Conservation (phyloP, 2,113 vertebrate genomes). For the Xenopus borealis region DNA sequence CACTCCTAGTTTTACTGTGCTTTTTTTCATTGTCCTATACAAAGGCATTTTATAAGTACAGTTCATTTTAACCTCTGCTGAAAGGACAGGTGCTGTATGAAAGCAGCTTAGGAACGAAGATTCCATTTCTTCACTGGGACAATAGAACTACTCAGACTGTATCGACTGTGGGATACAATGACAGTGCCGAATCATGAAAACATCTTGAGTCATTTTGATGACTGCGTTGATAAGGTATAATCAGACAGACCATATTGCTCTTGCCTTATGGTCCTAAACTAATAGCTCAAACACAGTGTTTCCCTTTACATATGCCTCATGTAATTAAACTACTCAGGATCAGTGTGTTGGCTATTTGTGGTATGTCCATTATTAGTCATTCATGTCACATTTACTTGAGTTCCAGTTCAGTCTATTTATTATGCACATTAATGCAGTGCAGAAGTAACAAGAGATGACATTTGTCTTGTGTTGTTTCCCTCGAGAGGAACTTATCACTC, state of each 20-base stretch:
- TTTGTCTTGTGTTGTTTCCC: slow-evolving; percentile 4
- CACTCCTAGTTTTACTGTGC: neutral
- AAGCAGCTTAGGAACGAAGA: slow-evolving; percentile 1
- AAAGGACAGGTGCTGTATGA: slow-evolving; percentile 5
- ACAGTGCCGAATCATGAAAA: neutral
- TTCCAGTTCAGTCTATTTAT: slow-evolving; percentile 31
- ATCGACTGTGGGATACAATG: neutral
- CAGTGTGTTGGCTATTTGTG: slow-evolving; percentile 21
- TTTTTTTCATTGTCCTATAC: slow-evolving; percentile 1
- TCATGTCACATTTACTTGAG: slow-evolving; percentile 21
- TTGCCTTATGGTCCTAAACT: slow-evolving; percentile 27
- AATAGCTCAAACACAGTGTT: slow-evolving; percentile 15
- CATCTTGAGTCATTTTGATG: slow-evolving; percentile 5
- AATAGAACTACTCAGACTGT: neutral
- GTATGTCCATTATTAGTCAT: slow-evolving; percentile 21
- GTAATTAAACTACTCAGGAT: slow-evolving; percentile 37
- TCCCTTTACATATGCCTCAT: slow-evolving; percentile 29
- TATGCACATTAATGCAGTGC: slow-evolving; percentile 18
- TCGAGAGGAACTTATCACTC: neutral
- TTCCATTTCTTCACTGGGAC: neutral
- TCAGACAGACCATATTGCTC: slow-evolving; percentile 24
- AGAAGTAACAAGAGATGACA: slow-evolving; percentile 22
- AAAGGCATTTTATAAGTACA: slow-evolving; percentile 2
- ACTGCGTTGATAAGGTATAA: slow-evolving; percentile 26
- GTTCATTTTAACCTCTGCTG: slow-evolving; percentile 12